Base-by-base conservation (phyloP, 1,140 invertebrate species). In the Physella acuta region DNA sequence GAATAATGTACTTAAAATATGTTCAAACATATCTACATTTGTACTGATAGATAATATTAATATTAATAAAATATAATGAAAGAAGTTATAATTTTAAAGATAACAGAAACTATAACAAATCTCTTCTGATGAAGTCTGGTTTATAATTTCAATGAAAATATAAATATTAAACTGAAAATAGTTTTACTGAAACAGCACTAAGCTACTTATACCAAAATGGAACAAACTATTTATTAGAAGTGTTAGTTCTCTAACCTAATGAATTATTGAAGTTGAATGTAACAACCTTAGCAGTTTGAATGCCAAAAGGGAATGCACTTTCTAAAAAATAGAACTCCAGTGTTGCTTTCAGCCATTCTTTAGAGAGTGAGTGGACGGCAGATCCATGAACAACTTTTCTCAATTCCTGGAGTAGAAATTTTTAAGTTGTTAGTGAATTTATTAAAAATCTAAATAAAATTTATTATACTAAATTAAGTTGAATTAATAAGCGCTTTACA, bases 341-440 rank as follows among this genome's bases (percentile, higher is more conserved):
- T 17, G 66, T 70, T 17, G 76, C 73, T 39, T 75, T 76, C 37
- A 55, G 62, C 78, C 78, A 79, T 26, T 79, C 78, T 59, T 53
- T 64, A 37, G 71, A 73, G 44, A 79, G 76, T 17, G 74, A 76
- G 61, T 78, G 78, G 26, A 72, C 33, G 16, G 68, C 16, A 28
- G 74, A 72, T 14, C 76, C 76, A 71, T 71, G 72, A 3, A 76
- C 71, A n/a, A 76, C 71, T 28, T 67, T 64, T 28, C 76, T 49
- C 5, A 79, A 37, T 24, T 74, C 71, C 78, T 79, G 72, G 24
- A 53, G 36, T 66, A 63, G 52, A 55, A 30, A 53, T 30, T 28
- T 53, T 39, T 31, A 39, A 5, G 34, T 28, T 65, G 33, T 33
- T 0, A 49, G 17, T 28, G 33, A 36, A 28, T 17, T 20, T 39